Evolutionary conservation across 2,888 invertebrate genomes (phyloP), one percentile per base, ranked within the genome.

Genomic region (Deilephila elpenor): DNA sequence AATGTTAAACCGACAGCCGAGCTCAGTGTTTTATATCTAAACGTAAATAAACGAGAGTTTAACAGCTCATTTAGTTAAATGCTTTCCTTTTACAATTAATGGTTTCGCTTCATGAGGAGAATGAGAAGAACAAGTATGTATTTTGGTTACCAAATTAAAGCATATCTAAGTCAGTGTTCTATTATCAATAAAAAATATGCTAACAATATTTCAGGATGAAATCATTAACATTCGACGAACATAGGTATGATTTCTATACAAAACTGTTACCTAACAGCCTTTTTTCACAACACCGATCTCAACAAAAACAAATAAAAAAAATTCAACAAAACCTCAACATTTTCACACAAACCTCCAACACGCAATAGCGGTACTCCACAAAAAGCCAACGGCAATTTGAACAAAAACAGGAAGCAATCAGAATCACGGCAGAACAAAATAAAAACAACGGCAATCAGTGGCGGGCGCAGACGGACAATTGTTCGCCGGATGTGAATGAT

Each of bases 371-470:
- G 19, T 25, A 6, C 25, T 44, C n/a, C 25, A 67, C 37, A 67
- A 67, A 67, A 67, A 56, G 56, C 56, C n/a, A 56, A 44, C 37
- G 20, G n/a, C 67, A 51, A 51, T 37, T 8, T n/a, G 6, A 7
- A 37, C 34, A 67, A 67, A 8, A 51, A 51, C 67, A 67, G 67
- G 67, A 67, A 67, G 67, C 67, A 67, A 67, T 67, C 67, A 62
- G 51, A 67, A 67, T 67, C 67, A 51, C 67, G 25, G 67, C n/a
- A 17, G 1, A 67, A 67, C 44, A 67, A 67, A 67, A 67, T 44
- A 51, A 67, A 44, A 67, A 51, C 20, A 61, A 29, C 20, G 44
- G 25, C 20, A 51, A 51, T 51, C 17, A 44, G 67, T 67, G 67
- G 20, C 17, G 25, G 20, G 25, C 17, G 17, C 25, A 37, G n/a